These are phyloP conservation scores for Ophonus ardosiacus DNA, from an alignment of 2,888 invertebrate genomes.

Conservation along the genomic window DNA sequence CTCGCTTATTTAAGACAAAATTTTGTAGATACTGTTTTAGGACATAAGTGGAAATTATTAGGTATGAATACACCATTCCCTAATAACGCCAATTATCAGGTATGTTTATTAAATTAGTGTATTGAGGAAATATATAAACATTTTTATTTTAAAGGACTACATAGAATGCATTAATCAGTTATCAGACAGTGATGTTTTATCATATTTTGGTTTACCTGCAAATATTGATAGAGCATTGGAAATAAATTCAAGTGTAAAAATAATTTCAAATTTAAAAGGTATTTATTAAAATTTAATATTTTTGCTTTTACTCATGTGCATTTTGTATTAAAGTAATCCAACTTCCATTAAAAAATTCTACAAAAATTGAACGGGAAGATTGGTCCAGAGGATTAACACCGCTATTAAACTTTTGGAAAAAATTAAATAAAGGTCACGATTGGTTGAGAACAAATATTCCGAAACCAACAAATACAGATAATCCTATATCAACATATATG, in stretches of 20 bases:
- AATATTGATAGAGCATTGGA: constrained; percentile 93
- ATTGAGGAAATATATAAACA: constrained; percentile 1
- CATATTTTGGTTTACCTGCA: constrained; percentile 89
- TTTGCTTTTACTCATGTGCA: neutral
- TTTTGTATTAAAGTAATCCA: constrained; percentile 67
- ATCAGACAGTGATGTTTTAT: constrained; percentile 85
- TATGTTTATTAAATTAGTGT: constrained; percentile 68
- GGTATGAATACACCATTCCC: constrained; percentile 77
- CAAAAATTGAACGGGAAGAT: constrained; percentile 68
- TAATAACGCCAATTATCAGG: constrained; percentile 77
- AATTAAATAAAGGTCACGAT: constrained; percentile 80
- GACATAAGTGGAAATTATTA: constrained; percentile 80
- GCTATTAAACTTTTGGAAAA: constrained; percentile 90
- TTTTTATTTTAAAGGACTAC: constrained; percentile 79
- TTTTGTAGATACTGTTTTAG: constrained; percentile 79
- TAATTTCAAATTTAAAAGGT: constrained; percentile 83
- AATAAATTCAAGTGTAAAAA: constrained; percentile 80
- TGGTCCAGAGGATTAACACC: constrained; percentile 83
- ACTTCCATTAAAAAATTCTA: constrained; percentile 62
- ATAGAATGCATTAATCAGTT: constrained; percentile 81
- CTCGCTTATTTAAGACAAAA: constrained; percentile 82
- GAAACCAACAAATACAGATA: constrained; percentile 56
- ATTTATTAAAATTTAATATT: constrained; percentile 52
- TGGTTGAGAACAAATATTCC: constrained; percentile 71
- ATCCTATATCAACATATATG: constrained; percentile 80